These are phyloP conservation scores for Acutogordius australiensis DNA, from an alignment of 2,888 invertebrate species.

Conservation along the genomic window DNA sequence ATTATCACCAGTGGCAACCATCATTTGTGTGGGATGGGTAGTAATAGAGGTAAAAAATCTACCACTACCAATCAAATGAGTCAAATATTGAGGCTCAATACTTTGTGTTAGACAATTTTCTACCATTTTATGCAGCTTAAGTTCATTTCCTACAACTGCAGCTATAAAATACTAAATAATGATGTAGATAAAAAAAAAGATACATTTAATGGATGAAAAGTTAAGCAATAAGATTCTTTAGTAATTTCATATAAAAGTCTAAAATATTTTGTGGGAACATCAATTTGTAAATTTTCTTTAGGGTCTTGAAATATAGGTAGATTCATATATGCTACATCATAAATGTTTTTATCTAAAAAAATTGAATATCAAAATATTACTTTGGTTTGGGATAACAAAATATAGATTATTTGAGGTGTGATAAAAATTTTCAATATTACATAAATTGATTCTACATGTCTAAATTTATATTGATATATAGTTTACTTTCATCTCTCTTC, in stretches of 20 bases:
- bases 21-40: neutral
- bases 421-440: neutral
- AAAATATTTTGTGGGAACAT: neutral
- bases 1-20: neutral
- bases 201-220: neutral
- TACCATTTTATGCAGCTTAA: neutral
- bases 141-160: neutral
- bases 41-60: neutral
- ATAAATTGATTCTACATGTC: neutral
- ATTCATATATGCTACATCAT: neutral
- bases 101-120: neutral
- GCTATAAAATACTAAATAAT: neutral
- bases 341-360: neutral
- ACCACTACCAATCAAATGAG: neutral
- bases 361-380: neutral
- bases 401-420: neutral
- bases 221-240: neutral
- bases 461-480: neutral
- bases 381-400: neutral
- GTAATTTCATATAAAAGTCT: neutral
- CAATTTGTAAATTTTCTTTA: neutral
- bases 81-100: neutral
- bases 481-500: neutral
- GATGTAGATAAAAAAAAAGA: neutral
- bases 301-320: neutral